phyloP scores from a whole-genome alignment of 1,140 invertebrate genomes.

The Ceratina japonica region DNA sequence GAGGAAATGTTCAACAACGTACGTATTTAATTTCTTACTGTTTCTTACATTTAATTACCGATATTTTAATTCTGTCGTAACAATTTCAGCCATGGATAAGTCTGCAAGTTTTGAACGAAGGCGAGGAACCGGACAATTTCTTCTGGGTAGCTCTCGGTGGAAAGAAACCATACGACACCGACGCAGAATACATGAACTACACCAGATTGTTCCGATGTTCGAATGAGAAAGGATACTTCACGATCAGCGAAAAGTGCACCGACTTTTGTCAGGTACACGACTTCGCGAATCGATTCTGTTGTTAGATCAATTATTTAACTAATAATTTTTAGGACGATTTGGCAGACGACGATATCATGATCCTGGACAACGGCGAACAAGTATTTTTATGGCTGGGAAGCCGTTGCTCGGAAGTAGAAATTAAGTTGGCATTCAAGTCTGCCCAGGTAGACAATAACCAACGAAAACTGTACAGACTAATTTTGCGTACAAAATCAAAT shows the following conservation, averaged over 20 bases:
- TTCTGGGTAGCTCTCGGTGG: conserved; percentile 98
- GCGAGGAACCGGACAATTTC: conserved; percentile 99
- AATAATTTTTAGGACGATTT: conserved; percentile 90
- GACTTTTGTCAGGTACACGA: conserved; percentile 98
- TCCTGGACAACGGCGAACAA: conserved; percentile 98
- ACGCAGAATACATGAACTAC: conserved; percentile 96
- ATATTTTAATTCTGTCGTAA: too few relatives aligned
- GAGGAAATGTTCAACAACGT: conserved; percentile 95
- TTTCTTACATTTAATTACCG: neutral
- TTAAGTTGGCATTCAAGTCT: conserved; percentile 98
- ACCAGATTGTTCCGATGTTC: conserved; percentile 98
- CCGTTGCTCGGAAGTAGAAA: conserved; percentile 98
- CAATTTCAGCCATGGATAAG: conserved; percentile 87
- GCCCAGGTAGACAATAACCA: conserved; percentile 87
- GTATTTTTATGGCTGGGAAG: conserved; percentile 99
- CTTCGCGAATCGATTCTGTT: neutral
- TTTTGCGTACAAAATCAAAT: too few relatives aligned
- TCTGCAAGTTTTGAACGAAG: conserved; percentile 94
- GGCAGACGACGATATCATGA: conserved; percentile 99
- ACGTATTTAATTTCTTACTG: conserved; percentile 53
- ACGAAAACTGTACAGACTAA: too few relatives aligned
- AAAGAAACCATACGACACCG: conserved; percentile 93
- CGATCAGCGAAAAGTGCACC: conserved; percentile 99
- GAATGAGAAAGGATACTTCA: conserved; percentile 99
- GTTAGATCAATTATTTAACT: neutral